Percentiles rank a stretch among this genome's conserved stretches.
phyloP scores from a whole-genome alignment of 1,140 invertebrate species.

The Mamestra configurata region DNA sequence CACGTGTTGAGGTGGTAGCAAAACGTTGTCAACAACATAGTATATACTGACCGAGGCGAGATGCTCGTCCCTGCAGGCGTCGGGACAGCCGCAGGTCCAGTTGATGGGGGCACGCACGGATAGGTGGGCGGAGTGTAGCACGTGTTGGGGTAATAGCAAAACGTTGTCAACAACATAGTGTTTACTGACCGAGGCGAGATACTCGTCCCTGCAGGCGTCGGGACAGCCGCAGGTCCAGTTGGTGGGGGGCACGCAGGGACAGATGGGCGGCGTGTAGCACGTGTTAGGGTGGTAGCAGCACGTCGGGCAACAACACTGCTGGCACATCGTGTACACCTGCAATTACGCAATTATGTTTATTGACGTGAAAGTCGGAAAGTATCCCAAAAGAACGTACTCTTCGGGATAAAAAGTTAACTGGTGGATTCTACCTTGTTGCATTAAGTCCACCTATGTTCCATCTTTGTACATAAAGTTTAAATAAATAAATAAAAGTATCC shows the following conservation, averaged over 20 bases:
- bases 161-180: not conserved
- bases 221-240: constrained; percentile 78
- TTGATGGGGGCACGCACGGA: constrained; percentile 76
- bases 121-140: constrained; percentile 68
- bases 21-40: too few species aligned
- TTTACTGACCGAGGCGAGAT: constrained; percentile 73
- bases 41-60: constrained; percentile 70
- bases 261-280: constrained; percentile 68
- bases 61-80: constrained; percentile 78
- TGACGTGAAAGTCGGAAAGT: not conserved
- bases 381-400: not conserved
- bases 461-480: too few species aligned
- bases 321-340: constrained; percentile 81
- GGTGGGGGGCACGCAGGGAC: constrained; percentile 75
- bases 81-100: constrained; percentile 78
- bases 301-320: constrained; percentile 66
- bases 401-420: too few species aligned
- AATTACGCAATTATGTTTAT: not conserved
- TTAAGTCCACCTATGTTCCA: too few species aligned
- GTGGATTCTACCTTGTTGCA: too few species aligned
- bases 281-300: constrained; percentile 68
- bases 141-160: too few species aligned
- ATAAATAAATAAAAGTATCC: too few species aligned
- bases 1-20: too few species aligned
- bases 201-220: constrained; percentile 78